Evolutionary conservation across 2,888 invertebrate species (phyloP).

Genomic region (Dysmachus trigonus): DNA sequence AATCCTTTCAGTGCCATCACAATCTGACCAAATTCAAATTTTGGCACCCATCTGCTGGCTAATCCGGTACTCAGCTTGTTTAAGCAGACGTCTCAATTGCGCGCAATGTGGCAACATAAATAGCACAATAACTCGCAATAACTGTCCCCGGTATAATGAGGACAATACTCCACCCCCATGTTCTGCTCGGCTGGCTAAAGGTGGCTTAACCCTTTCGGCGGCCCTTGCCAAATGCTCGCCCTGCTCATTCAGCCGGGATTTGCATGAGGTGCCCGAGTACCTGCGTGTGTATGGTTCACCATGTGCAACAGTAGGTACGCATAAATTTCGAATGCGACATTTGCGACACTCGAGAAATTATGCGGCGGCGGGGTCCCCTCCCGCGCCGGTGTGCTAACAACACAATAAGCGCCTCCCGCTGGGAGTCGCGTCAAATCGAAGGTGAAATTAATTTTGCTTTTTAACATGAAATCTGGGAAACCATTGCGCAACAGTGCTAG

Average conservation of each 20-base stretch:
- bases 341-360: not conserved
- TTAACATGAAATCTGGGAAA: not conserved
- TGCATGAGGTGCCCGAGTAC: not conserved
- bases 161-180: slow-evolving; percentile 26
- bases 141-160: not conserved
- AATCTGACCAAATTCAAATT: not conserved
- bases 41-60: slow-evolving; percentile 12
- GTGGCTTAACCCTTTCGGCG: not conserved
- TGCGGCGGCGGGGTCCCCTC: not conserved
- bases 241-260: not conserved
- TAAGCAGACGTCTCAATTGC: slow-evolving; percentile 21
- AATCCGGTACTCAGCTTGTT: not conserved
- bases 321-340: not conserved
- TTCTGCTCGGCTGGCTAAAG: not conserved
- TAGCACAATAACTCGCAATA: slow-evolving; percentile 21
- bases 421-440: not conserved
- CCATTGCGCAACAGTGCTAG: not conserved
- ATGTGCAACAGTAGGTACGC: slow-evolving; percentile 8
- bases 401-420: not conserved
- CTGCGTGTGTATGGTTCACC: not conserved
- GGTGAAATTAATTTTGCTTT: not conserved
- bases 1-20: not conserved
- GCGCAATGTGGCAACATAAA: not conserved
- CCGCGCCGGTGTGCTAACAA: not conserved
- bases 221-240: not conserved